Evolutionary conservation across 2,113 vertebrate species (phyloP).

Genomic region (Bujurquina vittata): DNA sequence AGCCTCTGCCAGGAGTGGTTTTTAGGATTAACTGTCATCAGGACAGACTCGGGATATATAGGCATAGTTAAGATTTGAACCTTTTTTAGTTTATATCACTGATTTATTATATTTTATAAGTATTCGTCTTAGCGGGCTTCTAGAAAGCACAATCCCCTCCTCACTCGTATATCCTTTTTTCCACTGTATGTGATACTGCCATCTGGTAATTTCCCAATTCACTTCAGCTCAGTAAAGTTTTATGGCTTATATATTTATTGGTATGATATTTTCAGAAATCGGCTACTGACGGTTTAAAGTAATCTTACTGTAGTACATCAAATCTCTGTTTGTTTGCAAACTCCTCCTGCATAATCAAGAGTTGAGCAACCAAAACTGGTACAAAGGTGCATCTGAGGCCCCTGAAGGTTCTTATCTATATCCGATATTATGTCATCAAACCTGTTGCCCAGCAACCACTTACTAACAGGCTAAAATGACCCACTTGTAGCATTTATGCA

Average conservation of each 20-base stretch:
- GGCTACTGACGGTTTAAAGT: accelerated
- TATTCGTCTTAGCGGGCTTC: not conserved
- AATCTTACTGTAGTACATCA: not conserved
- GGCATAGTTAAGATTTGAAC: not conserved
- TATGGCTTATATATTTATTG: not conserved
- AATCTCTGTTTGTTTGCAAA: not conserved
- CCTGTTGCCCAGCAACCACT: not conserved
- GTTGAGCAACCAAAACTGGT: not conserved
- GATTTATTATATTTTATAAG: not conserved
- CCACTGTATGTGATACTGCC: not conserved
- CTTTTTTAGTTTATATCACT: not conserved
- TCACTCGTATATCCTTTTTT: not conserved
- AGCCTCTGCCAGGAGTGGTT: conserved; percentile 54
- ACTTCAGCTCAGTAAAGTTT: not conserved
- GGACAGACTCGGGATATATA: conserved; percentile 38
- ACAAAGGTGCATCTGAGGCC: too few relatives aligned
- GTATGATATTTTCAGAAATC: not conserved
- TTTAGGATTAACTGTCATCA: conserved; percentile 69
- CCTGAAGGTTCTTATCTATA: not conserved
- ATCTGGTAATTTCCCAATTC: not conserved
- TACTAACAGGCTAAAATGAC: not conserved
- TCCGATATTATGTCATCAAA: not conserved
- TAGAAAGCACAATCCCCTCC: not conserved
- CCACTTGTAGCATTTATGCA: not conserved
- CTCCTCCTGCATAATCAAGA: not conserved